Conservation (phyloP, 2,888 invertebrate species). For the Eupithecia insigniata region DNA sequence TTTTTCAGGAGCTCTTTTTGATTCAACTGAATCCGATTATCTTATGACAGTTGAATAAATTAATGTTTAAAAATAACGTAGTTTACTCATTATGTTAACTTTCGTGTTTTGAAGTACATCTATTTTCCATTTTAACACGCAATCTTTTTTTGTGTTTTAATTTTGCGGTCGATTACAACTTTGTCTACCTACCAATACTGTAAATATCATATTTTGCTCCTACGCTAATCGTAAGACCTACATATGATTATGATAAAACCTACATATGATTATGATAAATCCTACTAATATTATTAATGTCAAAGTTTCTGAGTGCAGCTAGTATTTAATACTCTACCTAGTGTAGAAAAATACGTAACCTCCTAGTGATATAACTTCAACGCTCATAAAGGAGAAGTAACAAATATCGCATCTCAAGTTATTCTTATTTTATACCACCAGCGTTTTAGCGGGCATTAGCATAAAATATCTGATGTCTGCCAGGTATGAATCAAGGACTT, state of each 20-base stretch:
- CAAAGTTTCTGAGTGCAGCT: too few relatives aligned
- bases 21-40: background rate
- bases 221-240: too few relatives aligned
- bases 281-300: too few relatives aligned
- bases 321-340: background rate
- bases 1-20: background rate
- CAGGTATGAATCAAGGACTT: conserved; percentile 33
- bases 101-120: background rate
- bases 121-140: background rate
- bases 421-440: conserved; percentile 70
- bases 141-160: background rate
- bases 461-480: conserved; percentile 61
- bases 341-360: background rate
- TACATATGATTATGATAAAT: too few relatives aligned
- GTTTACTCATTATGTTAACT: background rate
- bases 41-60: background rate
- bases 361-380: conserved; percentile 18
- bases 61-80: too few relatives aligned
- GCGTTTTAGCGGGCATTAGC: conserved; percentile 62
- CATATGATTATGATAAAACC: too few relatives aligned
- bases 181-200: background rate
- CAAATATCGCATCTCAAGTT: conserved; percentile 51
- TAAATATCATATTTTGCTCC: background rate
- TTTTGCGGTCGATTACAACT: background rate
- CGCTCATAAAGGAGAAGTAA: conserved; percentile 32